Evolutionary conservation across 2,888 invertebrate genomes (phyloP), one percentile per base, ranked within the genome.

Genomic region (Rhamphomyia laevipes): DNA sequence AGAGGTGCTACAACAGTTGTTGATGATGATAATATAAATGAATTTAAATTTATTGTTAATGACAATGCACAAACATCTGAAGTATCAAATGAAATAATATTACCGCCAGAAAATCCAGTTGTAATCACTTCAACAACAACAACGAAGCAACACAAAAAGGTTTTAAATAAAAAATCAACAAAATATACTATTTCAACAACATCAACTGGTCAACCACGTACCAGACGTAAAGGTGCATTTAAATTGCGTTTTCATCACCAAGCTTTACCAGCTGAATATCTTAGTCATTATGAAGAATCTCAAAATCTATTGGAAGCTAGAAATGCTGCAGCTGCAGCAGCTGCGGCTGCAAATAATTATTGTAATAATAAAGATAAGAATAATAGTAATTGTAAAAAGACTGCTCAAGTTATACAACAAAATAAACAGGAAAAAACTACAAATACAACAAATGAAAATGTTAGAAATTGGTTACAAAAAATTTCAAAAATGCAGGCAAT

Each of bases 241-340:
- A 86, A 86, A 65, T 73, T 86, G 45, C 83, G 86, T 63, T 86
- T 86, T 64, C 86, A 86, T 60, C 86, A 86, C 63, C 86, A 86
- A 64, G 86, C 86, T 0, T 64, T 86, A 48, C 86, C 86, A 0
- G 81, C 84, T 15, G 86, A 85, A 63, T 86, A 86, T 62, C 74
- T 86, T 47, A 84, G 84, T 59, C 86, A 86, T 62, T 86, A 85
- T 72, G 84, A 85, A 65, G 83, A 84, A 46, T 79, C 81, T 7
- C 70, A 83, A 48, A 79, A 78, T 53, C 77, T 76, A 56, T 74
- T 74, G 30, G 72, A 62, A 46, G 52, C 51, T 1, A 55, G 51
- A 42, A 16, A 52, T 21, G 49, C 49, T 23, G 38, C 46, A 17
- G 31, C 50, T 18, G 18, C 51, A 1, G 37, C 51, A 13, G 49